Conservation (phyloP, 2,888 invertebrate genomes). For the Lordiphosa andalusiaca region DNA sequence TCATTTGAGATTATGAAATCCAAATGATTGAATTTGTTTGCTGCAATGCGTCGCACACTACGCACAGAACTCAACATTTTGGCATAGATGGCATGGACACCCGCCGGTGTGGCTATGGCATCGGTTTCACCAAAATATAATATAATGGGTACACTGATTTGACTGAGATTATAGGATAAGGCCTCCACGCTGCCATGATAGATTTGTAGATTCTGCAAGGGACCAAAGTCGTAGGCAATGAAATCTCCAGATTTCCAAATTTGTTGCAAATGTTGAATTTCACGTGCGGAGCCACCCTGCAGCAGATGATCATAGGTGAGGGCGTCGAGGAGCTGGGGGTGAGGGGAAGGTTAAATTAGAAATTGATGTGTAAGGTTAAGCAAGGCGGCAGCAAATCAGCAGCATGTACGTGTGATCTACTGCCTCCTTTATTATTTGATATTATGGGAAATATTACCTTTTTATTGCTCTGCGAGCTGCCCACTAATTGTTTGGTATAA, state of each 20-base stretch:
- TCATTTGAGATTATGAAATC: conserved; percentile 68
- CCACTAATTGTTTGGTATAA: conserved; percentile 50
- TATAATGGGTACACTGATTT: conserved; percentile 60
- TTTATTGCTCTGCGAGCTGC: conserved; percentile 50
- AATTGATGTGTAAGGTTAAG: too few relatives aligned
- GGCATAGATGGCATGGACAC: conserved; percentile 72
- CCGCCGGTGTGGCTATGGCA: conserved; percentile 70
- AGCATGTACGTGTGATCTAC: too few relatives aligned
- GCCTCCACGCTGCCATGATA: conserved; percentile 65
- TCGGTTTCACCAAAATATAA: conserved; percentile 75
- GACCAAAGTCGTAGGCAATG: conserved; percentile 71
- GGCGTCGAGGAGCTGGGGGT: conserved; percentile 59
- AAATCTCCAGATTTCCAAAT: conserved; percentile 77
- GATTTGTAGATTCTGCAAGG: conserved; percentile 55
- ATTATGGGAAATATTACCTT: conserved; percentile 30
- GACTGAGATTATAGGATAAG: conserved; percentile 59
- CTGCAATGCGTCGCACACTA: conserved; percentile 63
- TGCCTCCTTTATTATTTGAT: too few relatives aligned
- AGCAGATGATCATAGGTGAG: conserved; percentile 68
- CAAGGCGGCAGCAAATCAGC: too few relatives aligned
- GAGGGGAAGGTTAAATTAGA: not conserved
- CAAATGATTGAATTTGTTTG: conserved; percentile 72
- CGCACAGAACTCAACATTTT: conserved; percentile 52
- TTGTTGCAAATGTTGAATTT: conserved; percentile 71
- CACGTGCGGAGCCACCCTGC: conserved; percentile 70